Evolutionary conservation across 1,140 invertebrate genomes (phyloP), one percentile per base, ranked within the genome.

Genomic region (Rhizoglyphus robini): DNA sequence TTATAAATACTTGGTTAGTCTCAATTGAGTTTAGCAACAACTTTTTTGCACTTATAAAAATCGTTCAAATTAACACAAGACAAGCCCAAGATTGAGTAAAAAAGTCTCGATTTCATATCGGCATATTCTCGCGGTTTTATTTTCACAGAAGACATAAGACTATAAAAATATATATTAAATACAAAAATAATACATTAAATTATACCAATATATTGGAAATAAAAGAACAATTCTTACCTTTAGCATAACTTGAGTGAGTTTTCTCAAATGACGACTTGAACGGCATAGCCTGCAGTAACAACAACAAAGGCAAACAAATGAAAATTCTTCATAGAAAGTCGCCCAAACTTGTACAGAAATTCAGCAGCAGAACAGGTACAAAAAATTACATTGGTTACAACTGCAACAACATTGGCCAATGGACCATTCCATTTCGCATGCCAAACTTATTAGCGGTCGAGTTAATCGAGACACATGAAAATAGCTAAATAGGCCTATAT

Each of bases 21-120:
- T 65, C 54, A 5, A 77, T 70, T 8, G 76, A 76, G 60, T 72
- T 66, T 60, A 72, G 71, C 46, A 77, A 70, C 48, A 69, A 72
- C 30, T n/a, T 72, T 71, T 29, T 69, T 68, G 71, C 72, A 73
- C 58, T 83, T n/a, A n/a, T 81, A 49, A 4, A 82, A 77, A 58
- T 86, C 78, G 15, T 81, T 81, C 68, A 85, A 79, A 62, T 81
- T 80, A 71, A 93, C 90, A 71, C 85, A n/a, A 81, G 0, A 90
- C 84, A 0, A 93, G 77, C 1, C 89, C 90, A 59, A 92, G 80
- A 75, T 96, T 96, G 0, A 91, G 79, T 32, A n/a, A n/a, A n/a
- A n/a, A n/a, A 92, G 75, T 31, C 91, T 77, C 3, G 86, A 85
- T 70, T 84, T 81, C 90, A 95, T 95, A 70, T 88, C 84, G 72